These are phyloP conservation scores for Dryococelus australis DNA, from an alignment of 2,888 invertebrate species.

Conservation along the genomic window DNA sequence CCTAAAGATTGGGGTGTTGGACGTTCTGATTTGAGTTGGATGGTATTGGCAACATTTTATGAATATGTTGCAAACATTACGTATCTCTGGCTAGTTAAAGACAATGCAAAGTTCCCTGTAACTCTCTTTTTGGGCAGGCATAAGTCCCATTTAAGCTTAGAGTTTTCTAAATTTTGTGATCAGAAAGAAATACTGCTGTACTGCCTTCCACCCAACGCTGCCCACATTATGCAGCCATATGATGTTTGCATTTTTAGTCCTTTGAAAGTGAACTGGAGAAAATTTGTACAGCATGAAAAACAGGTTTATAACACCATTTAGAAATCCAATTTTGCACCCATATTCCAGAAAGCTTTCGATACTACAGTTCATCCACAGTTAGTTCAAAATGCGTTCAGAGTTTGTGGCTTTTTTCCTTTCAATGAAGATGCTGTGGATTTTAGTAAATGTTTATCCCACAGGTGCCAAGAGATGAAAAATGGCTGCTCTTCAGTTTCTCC, in stretches of 20 bases:
- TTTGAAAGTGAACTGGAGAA: too few relatives aligned
- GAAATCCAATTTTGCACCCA: too few relatives aligned
- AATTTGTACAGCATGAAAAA: too few relatives aligned
- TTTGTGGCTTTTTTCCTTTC: conserved; percentile 5
- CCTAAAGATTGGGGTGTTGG: conserved; percentile 23
- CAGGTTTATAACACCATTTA: too few relatives aligned
- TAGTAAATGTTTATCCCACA: not conserved
- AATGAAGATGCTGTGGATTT: not conserved
- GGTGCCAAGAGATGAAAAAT: not conserved
- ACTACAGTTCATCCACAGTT: not conserved
- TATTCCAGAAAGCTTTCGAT: too few relatives aligned
- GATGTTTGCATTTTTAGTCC: too few relatives aligned
- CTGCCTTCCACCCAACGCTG: too few relatives aligned
- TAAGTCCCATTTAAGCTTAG: too few relatives aligned
- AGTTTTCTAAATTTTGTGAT: too few relatives aligned
- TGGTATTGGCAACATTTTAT: conserved; percentile 1
- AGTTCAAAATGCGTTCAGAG: not conserved
- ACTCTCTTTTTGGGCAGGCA: not conserved
- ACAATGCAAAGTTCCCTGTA: not conserved
- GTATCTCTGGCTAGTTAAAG: conserved; percentile 17
- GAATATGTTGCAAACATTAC: conserved; percentile 17
- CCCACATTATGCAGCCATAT: too few relatives aligned
- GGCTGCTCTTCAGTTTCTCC: conserved; percentile 5
- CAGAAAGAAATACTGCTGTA: too few relatives aligned
- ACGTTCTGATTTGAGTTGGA: not conserved